Evolutionary conservation across 2,888 invertebrate genomes (phyloP), one percentile per base, ranked within the genome.

Genomic region (Labia minor): DNA sequence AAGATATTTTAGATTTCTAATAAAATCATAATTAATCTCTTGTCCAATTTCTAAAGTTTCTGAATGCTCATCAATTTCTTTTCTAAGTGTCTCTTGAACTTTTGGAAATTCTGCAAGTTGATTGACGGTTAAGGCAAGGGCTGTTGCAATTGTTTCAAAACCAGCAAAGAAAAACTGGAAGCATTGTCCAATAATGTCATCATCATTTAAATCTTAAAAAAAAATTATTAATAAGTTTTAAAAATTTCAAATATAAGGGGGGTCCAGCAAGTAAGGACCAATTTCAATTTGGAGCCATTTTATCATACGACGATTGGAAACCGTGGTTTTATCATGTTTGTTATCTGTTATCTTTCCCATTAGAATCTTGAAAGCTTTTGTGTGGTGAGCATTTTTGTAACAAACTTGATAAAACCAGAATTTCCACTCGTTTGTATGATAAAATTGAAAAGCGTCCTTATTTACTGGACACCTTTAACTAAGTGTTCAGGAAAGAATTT

Each of bases 181-280:
- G n/a, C 49, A 49, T 49, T 49, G 49, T 2, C 49, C 49, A 14
- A 49, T 14, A 16, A 49, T 49, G 14, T 49, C 49, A 8, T 49
- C 14, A n/a, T 64, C 67, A 1, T 37, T 18, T 62, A 66, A 66
- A 19, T 37, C 66, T 66, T n/a, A n/a, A n/a, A 49, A 11, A 18
- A 49, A 4, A 49, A 49, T 10, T 4, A 1, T 11, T 26, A n/a
- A 21, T n/a, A 16, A 63, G 4, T 11, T 16, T 11, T 6, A 63
- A 63, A 16, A 1, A 21, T 21, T 0, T 63, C 8, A 8, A 3
- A 11, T 11, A 21, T 1, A 16, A 16, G 26, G 26, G 26, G 26
- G 4, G 26, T 26, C 26, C 4, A 8, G 26, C 26, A 8, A n/a
- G n/a, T n/a, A n/a, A n/a, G n/a, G n/a, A n/a, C n/a, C n/a, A n/a